Conservation (phyloP, 2,888 invertebrate genomes). For the Merodon equestris region DNA sequence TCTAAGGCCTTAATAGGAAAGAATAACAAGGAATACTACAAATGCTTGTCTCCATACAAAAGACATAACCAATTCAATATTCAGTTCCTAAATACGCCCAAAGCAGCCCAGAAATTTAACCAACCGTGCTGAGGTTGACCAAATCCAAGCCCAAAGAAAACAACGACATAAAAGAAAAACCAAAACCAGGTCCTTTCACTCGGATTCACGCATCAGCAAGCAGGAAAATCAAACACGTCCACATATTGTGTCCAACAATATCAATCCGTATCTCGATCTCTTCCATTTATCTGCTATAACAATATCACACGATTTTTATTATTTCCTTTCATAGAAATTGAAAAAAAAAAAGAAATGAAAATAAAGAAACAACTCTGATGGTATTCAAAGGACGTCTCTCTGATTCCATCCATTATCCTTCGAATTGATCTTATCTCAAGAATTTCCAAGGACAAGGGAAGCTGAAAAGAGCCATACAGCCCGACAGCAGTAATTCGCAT, state of each 20-base stretch:
- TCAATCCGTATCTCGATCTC: slow-evolving; percentile 42
- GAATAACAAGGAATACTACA: too few species aligned
- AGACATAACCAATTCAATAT: slow-evolving; percentile 15
- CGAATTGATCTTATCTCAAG: slow-evolving; percentile 62
- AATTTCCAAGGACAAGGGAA: slow-evolving; percentile 28
- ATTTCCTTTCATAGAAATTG: slow-evolving; percentile 31
- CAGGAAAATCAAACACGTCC: slow-evolving; percentile 27
- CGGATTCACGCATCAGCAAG: slow-evolving; percentile 45
- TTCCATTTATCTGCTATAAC: slow-evolving; percentile 59
- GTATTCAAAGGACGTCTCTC: slow-evolving; percentile 13
- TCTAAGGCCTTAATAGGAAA: too few species aligned
- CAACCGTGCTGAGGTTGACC: slow-evolving; percentile 71
- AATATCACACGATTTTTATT: slow-evolving; percentile 67
- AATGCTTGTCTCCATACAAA: slow-evolving; percentile 20
- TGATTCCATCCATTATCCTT: slow-evolving; percentile 32
- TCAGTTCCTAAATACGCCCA: slow-evolving; percentile 59
- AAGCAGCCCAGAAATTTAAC: slow-evolving; percentile 63
- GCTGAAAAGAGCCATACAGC: slow-evolving; percentile 29
- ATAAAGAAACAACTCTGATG: background rate
- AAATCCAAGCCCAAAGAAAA: slow-evolving; percentile 54
- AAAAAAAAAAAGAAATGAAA: slow-evolving; percentile 12
- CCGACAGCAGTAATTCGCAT: slow-evolving; percentile 61
- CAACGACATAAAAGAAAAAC: too few species aligned
- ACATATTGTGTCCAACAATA: slow-evolving; percentile 44
- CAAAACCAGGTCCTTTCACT: slow-evolving; percentile 23